Base-by-base conservation (phyloP, 2,888 invertebrate genomes). In the Cephus nigrinus region DNA sequence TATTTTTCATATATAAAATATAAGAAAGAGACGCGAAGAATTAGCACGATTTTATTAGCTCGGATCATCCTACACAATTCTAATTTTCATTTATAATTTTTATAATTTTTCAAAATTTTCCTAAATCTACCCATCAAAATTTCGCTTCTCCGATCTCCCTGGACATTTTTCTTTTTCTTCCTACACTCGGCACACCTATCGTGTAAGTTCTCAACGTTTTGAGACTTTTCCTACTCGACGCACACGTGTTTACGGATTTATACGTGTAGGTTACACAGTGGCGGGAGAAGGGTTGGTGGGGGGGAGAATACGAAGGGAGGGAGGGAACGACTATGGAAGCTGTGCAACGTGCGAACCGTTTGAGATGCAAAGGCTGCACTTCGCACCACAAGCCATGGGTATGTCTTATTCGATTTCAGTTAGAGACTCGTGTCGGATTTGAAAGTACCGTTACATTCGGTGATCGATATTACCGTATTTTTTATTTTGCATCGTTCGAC, bases 231-330 rank as follows among this genome's bases (percentile, higher is more conserved):
- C 55, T 55, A 15, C 55, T 55, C 55, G 55, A 23, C 23, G 55
- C 15, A 55, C 55, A 55, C 9, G 55, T 55, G 55, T 9, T 55
- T 55, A 23, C 55, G 40, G 15, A 15, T 40, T 23, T 23, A 55
- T 36, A 23, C 23, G 55, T 55, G 9, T 55, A 9, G 55, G 55
- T 23, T 23, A 55, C 9, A 55, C 55, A 2, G 55, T 9, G 55
- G 78, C 35, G 82, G 79, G 68, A 75, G 79, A 32, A 69, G 33
- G 36, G 74, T 55, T 76, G 76, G 75, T 74, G 78, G 69, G 73
- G 76, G 69, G 73, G 76, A 55, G 71, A 40, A 69, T 74, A 75
- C 76, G 77, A 79, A 78, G 78, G 79, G 80, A 75, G 82, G 79
- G 79, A 72, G 75, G 76, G 40, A 73, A 79, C 40, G 55, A 77